Percentiles rank a stretch among this genome's conserved stretches.
phyloP scores from a whole-genome alignment of 2,113 vertebrate species.

The Gymnobelideus leadbeateri region DNA sequence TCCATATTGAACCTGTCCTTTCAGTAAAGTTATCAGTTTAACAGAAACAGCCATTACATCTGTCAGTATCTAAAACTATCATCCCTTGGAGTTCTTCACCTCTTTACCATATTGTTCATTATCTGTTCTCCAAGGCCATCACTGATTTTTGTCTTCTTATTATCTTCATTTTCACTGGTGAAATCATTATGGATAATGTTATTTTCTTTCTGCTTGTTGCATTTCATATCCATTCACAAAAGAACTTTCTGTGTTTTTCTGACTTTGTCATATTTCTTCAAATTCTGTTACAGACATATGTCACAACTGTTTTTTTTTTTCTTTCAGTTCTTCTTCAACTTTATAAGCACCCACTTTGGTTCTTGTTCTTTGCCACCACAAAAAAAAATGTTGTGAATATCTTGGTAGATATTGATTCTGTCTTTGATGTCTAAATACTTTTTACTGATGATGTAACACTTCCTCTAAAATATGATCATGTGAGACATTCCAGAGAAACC shows the following conservation, averaged over 20 bases:
- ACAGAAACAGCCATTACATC: not conserved
- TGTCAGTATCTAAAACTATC: not conserved
- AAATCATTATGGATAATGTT: not conserved
- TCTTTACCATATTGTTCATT: not conserved
- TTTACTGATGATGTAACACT: not conserved
- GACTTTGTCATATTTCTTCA: not conserved
- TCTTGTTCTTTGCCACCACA: not conserved
- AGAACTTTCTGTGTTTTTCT: not conserved
- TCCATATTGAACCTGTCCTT: not conserved
- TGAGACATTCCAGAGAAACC: not conserved
- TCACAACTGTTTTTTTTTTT: not conserved
- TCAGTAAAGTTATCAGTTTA: not conserved
- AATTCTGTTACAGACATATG: not conserved
- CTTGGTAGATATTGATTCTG: not conserved
- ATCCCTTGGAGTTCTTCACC: not conserved
- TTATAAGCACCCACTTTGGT: not conserved
- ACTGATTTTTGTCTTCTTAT: not conserved
- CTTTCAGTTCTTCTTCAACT: not conserved
- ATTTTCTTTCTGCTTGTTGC: not conserved
- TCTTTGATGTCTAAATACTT: not conserved
- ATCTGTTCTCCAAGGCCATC: not conserved
- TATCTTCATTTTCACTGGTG: not conserved
- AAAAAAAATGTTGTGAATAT: not conserved
- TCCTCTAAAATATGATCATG: not conserved
- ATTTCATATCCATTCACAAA: not conserved